Percentiles rank a stretch among this genome's conserved stretches.
Conservation (phyloP, 2,797 vertebrate species). For the Syncerus caffer region DNA sequence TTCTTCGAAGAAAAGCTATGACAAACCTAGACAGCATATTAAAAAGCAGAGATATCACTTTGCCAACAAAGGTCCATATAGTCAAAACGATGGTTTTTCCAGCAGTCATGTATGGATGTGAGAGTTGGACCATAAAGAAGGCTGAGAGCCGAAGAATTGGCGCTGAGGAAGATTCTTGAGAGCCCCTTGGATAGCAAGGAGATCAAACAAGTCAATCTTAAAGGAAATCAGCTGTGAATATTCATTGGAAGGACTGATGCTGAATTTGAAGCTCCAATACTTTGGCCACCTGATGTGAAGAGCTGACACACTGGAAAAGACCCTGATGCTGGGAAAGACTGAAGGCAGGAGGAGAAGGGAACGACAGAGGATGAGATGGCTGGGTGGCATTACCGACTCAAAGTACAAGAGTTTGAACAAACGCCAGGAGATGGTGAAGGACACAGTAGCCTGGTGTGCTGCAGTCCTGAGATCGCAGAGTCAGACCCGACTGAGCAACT, state of each 20-base stretch:
- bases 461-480: neutral
- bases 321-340: neutral
- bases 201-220: neutral
- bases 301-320: neutral
- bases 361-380: neutral
- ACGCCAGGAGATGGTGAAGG: neutral
- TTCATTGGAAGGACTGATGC: neutral
- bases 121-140: neutral
- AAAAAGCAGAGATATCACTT: neutral
- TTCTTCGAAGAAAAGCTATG: neutral
- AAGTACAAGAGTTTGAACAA: neutral
- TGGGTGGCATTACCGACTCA: neutral
- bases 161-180: neutral
- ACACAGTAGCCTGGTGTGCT: neutral
- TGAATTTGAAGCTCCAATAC: neutral
- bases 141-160: neutral
- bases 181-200: neutral
- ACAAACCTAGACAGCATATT: neutral
- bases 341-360: neutral
- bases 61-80: neutral
- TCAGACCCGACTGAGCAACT: neutral
- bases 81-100: neutral
- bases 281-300: neutral
- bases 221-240: neutral
- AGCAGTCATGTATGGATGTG: neutral